A percentile compares a stretch with the other conserved stretches of the same genome.
These are phyloP conservation scores for Scartelaos histophorus DNA, from an alignment of 2,113 vertebrate genomes.

Conservation along the genomic window DNA sequence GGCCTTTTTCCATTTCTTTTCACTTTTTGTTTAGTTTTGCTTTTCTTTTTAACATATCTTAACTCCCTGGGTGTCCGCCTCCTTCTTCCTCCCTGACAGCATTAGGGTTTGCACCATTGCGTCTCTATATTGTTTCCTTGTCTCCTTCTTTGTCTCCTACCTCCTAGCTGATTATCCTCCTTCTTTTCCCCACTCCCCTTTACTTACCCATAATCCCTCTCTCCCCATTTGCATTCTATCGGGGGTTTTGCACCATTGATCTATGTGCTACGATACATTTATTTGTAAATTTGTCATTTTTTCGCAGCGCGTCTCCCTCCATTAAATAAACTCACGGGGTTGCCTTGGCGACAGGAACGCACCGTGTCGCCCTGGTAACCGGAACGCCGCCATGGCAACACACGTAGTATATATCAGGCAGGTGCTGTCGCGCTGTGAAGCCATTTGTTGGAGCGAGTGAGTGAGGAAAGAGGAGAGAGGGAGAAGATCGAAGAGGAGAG, in stretches of 20 bases:
- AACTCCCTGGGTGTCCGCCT: no score
- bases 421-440: constrained; percentile 83
- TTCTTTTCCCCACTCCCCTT: neutral
- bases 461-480: neutral
- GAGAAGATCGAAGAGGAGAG: neutral
- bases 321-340: neutral
- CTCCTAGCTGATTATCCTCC: neutral
- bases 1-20: no score
- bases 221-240: neutral
- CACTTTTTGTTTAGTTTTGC: no score
- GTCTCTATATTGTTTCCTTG: no score
- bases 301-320: neutral
- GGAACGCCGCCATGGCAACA: constrained; percentile 77
- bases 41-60: no score
- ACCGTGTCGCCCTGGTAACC: constrained; percentile 65
- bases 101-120: no score
- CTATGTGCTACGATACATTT: constrained; percentile 37
- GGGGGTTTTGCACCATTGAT: constrained; percentile 13
- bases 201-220: neutral
- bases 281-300: neutral
- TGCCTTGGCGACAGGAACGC: constrained; percentile 64
- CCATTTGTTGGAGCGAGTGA: constrained; percentile 76
- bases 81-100: no score
- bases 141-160: neutral
- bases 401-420: constrained; percentile 68